A percentile compares a stretch with the other conserved stretches of the same genome.
Conservation (phyloP, 1,140 invertebrate genomes). For the Platorchestia sp. region DNA sequence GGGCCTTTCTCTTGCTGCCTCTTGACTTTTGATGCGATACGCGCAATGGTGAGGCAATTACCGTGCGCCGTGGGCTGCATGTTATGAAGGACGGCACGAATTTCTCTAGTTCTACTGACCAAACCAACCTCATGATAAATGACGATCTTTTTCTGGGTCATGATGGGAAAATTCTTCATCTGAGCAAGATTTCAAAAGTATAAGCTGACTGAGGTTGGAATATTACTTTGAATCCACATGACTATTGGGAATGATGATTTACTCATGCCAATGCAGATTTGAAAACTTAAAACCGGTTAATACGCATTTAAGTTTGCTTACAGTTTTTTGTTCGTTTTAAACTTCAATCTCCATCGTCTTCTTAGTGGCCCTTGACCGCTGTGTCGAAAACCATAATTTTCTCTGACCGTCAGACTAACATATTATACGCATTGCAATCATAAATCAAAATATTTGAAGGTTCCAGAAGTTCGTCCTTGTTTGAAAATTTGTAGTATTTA, state of each 20-base stretch:
- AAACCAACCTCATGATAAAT: background rate
- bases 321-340: background rate
- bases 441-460: too few species aligned
- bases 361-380: too few species aligned
- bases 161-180: background rate
- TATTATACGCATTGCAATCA: too few species aligned
- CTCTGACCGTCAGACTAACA: too few species aligned
- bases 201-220: background rate
- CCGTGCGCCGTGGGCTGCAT: background rate
- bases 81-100: background rate
- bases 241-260: background rate
- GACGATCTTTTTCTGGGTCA: background rate
- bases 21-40: constrained; percentile 7
- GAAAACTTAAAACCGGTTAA: background rate
- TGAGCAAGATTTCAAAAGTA: background rate
- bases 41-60: background rate
- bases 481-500: too few species aligned
- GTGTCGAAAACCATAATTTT: too few species aligned
- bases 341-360: background rate
- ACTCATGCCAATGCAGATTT: background rate
- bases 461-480: too few species aligned
- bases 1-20: background rate
- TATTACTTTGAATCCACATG: background rate
- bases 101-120: background rate
- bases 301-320: background rate